These are phyloP conservation scores for Schrankia costaestrigalis DNA, from an alignment of 2,888 invertebrate species.

Conservation along the genomic window DNA sequence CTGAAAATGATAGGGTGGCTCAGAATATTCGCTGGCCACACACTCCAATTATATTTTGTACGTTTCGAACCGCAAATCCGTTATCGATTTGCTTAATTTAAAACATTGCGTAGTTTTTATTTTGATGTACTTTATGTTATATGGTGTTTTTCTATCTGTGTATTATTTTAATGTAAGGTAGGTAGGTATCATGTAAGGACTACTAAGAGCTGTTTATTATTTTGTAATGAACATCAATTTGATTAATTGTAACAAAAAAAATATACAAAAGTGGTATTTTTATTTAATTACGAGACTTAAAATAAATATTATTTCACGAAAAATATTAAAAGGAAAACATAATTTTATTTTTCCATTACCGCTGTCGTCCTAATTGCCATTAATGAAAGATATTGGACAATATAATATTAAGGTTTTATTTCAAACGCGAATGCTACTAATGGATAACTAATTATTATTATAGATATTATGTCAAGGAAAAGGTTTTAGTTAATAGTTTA, in stretches of 20 bases:
- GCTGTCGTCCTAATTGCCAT: conserved; percentile 47
- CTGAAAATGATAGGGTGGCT: conserved; percentile 30
- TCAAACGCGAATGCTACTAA: conserved; percentile 32
- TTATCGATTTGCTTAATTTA: conserved; percentile 1
- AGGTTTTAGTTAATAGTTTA: conserved; percentile 11
- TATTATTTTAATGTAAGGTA: not conserved
- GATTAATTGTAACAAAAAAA: too few relatives aligned
- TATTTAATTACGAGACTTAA: conserved; percentile 13
- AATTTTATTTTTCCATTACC: conserved; percentile 53
- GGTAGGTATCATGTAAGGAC: not conserved
- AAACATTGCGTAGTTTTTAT: not conserved
- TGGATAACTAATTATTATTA: conserved; percentile 42
- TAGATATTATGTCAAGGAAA: conserved; percentile 12
- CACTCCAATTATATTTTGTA: conserved; percentile 33
- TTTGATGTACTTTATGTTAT: not conserved
- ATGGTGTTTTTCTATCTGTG: too few relatives aligned
- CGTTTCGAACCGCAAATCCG: conserved; percentile 5
- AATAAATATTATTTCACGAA: not conserved
- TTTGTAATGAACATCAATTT: too few relatives aligned
- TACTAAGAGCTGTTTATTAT: not conserved
- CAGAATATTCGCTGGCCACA: conserved; percentile 23
- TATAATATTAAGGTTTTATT: conserved; percentile 34
- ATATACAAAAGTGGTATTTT: too few relatives aligned
- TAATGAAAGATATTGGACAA: conserved; percentile 42
- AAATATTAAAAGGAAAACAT: conserved; percentile 37